Percentiles rank a stretch among this genome's conserved stretches.
Evolutionary conservation across 2,888 invertebrate genomes (phyloP).

Genomic region (Tinea semifulvella): DNA sequence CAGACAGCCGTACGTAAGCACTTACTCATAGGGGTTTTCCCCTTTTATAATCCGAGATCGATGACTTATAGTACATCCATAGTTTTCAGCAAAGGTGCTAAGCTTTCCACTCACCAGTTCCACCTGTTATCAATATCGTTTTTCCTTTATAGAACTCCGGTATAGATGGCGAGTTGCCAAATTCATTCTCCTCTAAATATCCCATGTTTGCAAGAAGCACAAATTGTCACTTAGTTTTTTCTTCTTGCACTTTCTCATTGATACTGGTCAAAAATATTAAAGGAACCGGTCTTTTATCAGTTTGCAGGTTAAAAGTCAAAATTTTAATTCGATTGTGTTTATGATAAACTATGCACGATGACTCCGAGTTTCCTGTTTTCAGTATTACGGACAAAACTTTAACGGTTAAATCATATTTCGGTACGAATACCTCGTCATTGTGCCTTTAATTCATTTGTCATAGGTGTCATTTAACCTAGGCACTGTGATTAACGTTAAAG

Average conservation of each 20-base stretch:
- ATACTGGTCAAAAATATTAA: neutral
- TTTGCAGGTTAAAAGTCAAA: neutral
- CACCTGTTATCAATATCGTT: slow-evolving; percentile 84
- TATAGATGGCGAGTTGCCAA: slow-evolving; percentile 41
- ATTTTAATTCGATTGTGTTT: slow-evolving; percentile 5
- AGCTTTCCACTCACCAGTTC: slow-evolving; percentile 66
- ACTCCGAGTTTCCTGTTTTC: neutral
- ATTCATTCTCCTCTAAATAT: slow-evolving; percentile 36
- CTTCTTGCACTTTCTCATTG: neutral
- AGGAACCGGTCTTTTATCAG: neutral
- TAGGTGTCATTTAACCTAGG: too few species aligned
- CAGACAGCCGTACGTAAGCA: too few species aligned
- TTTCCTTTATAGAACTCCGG: slow-evolving; percentile 74
- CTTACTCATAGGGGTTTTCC: too few species aligned
- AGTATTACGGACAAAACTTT: too few species aligned
- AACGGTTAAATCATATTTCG: too few species aligned
- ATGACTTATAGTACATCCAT: too few species aligned
- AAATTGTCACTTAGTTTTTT: too few species aligned
- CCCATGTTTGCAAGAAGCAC: slow-evolving; percentile 27
- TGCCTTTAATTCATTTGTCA: too few species aligned
- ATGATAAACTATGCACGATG: neutral
- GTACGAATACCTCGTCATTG: too few species aligned
- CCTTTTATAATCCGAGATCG: too few species aligned
- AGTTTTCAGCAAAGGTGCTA: too few species aligned
- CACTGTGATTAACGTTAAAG: too few species aligned